A percentile compares a stretch with the other conserved stretches of the same genome.
phyloP scores from a whole-genome alignment of 2,797 vertebrate genomes.

The Novumbra hubbsi region DNA sequence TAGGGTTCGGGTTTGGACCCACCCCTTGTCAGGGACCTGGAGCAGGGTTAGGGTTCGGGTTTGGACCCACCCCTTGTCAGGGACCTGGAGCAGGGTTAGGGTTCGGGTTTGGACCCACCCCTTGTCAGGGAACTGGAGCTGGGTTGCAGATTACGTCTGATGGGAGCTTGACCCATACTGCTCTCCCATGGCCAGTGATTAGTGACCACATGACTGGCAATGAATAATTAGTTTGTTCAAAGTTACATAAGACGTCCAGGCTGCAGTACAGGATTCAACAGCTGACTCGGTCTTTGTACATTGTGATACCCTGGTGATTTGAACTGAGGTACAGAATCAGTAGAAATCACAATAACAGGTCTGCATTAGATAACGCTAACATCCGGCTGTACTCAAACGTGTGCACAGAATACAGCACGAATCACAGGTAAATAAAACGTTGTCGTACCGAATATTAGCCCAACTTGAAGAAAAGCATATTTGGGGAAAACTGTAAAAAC shows the following conservation, averaged over 20 bases:
- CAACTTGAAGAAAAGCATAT: background rate
- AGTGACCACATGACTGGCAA: constrained; percentile 43
- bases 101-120: too few relatives aligned
- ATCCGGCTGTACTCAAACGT: background rate
- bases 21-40: background rate
- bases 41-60: too few relatives aligned
- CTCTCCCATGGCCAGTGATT: constrained; percentile 18
- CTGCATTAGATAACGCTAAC: too few relatives aligned
- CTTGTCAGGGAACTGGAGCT: constrained; percentile 10
- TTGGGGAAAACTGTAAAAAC: background rate
- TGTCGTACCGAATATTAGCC: background rate
- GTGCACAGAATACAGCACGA: background rate
- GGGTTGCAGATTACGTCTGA: constrained; percentile 3
- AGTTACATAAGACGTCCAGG: constrained; percentile 34
- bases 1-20: too few relatives aligned
- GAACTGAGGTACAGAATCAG: background rate
- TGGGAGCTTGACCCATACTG: constrained; percentile 18
- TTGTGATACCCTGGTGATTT: background rate
- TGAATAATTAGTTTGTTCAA: constrained; percentile 13
- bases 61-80: background rate
- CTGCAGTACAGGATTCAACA: background rate
- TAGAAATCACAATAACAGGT: too few relatives aligned
- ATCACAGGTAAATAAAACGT: too few relatives aligned
- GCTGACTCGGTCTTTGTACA: background rate
- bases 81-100: constrained; percentile 9